Conservation (phyloP, 2,113 vertebrate genomes). For the Macroglossus sobrinus region DNA sequence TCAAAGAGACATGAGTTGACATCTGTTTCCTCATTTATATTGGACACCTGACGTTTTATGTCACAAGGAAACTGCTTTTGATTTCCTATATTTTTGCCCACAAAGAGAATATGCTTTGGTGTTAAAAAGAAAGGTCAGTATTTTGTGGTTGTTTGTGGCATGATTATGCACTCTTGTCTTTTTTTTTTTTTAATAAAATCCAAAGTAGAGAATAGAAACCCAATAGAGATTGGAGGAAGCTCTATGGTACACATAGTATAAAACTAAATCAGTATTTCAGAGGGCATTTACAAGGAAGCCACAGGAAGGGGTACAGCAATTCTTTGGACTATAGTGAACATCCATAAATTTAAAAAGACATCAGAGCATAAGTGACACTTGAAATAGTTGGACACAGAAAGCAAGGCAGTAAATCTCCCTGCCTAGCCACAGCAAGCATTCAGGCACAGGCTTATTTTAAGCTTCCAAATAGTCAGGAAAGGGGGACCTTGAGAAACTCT, state of each 20-base stretch:
- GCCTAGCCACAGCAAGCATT: constrained; percentile 16
- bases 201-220: neutral
- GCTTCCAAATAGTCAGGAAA: constrained; percentile 58
- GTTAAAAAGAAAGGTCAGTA: constrained; percentile 46
- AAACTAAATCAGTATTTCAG: constrained; percentile 34
- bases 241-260: neutral
- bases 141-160: constrained; percentile 2
- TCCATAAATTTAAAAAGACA: constrained; percentile 67
- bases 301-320: constrained; percentile 24
- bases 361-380: constrained; percentile 54
- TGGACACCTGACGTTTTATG: constrained; percentile 14
- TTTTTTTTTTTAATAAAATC: constrained; percentile 22
- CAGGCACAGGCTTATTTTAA: constrained; percentile 48
- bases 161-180: constrained; percentile 2
- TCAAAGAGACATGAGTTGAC: constrained; percentile 31
- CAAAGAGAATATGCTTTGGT: constrained; percentile 28
- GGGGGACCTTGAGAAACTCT: constrained; percentile 53
- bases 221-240: neutral
- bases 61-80: constrained; percentile 54
- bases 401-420: constrained; percentile 53
- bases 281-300: constrained; percentile 54
- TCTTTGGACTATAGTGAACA: constrained; percentile 43
- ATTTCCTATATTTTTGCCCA: constrained; percentile 46
- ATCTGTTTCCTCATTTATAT: constrained; percentile 54
- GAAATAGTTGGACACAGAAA: constrained; percentile 66